Evolutionary conservation across 2,888 invertebrate genomes (phyloP).

Genomic region (Abrostola triplasia): DNA sequence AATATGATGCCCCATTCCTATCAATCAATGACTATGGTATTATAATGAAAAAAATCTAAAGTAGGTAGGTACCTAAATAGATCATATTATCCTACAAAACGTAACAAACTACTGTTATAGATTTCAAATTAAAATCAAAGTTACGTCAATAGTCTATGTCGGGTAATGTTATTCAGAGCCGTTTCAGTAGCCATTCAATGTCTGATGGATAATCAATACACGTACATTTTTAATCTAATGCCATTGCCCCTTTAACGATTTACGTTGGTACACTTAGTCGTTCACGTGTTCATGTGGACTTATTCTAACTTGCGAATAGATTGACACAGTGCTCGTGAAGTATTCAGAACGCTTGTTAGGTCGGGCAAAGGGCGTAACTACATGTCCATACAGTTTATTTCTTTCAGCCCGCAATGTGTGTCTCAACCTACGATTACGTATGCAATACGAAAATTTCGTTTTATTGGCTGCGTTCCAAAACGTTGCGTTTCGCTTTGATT

Average conservation of each 20-base stretch:
- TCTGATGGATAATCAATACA: slow-evolving; percentile 59
- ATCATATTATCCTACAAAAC: background rate
- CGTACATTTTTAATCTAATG: slow-evolving; percentile 58
- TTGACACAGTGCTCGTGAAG: slow-evolving; percentile 24
- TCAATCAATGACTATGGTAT: too few relatives aligned
- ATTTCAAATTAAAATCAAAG: background rate
- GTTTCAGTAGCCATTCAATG: slow-evolving; percentile 18
- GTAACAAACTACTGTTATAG: background rate
- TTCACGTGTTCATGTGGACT: slow-evolving; percentile 1
- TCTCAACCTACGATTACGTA: slow-evolving; percentile 64
- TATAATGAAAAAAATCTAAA: too few relatives aligned
- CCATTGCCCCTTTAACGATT: slow-evolving; percentile 48
- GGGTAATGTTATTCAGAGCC: slow-evolving; percentile 31
- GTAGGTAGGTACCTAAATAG: too few relatives aligned
- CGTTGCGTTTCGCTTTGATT: slow-evolving; percentile 75
- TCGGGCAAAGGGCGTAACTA: slow-evolving; percentile 44
- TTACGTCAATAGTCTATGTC: slow-evolving; percentile 1
- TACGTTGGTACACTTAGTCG: slow-evolving; percentile 6
- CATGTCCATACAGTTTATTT: slow-evolving; percentile 42
- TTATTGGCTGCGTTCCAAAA: slow-evolving; percentile 72
- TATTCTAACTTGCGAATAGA: slow-evolving; percentile 18
- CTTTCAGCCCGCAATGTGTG: slow-evolving; percentile 23
- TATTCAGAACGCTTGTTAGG: slow-evolving; percentile 32
- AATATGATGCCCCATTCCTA: too few relatives aligned
- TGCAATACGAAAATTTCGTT: slow-evolving; percentile 73